Evolutionary conservation across 2,797 vertebrate species (phyloP), one percentile per base, ranked within the genome.

Genomic region (Threskiornis aethiopicus): DNA sequence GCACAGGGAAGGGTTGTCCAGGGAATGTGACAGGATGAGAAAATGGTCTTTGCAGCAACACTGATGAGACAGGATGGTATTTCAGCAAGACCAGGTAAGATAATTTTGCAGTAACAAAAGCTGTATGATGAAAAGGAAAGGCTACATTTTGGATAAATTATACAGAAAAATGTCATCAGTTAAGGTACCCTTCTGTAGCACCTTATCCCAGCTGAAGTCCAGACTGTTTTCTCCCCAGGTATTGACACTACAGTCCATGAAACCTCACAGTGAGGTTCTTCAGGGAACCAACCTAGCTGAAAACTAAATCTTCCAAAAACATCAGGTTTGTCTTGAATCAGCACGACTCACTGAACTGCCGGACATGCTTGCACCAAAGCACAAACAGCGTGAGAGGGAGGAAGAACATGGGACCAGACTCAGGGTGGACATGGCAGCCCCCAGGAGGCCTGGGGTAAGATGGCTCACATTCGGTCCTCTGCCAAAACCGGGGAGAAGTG

Each of bases 1-100:
- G 16, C 2, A 2, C 10, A 29, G 54, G 33, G 39, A 87, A 64
- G 4, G 3, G 2, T 2, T 71, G 14, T 47, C 31, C 6, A 3
- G 17, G 21, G 49, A 66, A 37, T 4, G 1, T 22, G 47, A 6
- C 25, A 15, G 7, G 33, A 22, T 57, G 42, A 86, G 67, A 71
- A 86, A 84, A 71, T 6, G 6, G 10, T n/a, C 47, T 64, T 81
- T 67, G 33, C 33, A 49, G 29, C 51, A 79, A 10, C 41, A 44
- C 20, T 80, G 46, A 22, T 19, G 20, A 44, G 33, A 67, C 3
- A 44, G 14, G 21, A 44, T 4, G 24, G 8, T 35, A 10, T 65
- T 79, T 66, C 24, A 41, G 44, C 29, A 59, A 52, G 49, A 47
- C 9, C 8, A 41, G 16, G 44, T 9, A 35, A 54, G 29, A 51